A percentile compares a stretch with the other conserved stretches of the same genome.
Evolutionary conservation across 1,140 invertebrate species (phyloP).

Genomic region (Ooceraea biroi): DNA sequence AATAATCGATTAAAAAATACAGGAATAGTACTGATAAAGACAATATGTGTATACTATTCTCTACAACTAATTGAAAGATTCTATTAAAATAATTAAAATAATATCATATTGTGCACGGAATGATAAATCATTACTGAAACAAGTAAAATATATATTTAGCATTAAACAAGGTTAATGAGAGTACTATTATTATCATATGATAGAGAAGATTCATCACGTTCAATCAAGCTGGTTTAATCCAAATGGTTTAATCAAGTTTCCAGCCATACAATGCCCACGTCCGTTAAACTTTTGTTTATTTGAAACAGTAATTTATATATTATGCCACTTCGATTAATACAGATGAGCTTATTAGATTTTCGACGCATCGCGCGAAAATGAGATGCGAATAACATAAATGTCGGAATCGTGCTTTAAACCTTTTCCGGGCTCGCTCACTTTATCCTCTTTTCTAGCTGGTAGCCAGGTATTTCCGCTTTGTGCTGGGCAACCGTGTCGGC

Average conservation of each 20-base stretch:
- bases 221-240: no score
- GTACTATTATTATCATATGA: slow-evolving; percentile 18
- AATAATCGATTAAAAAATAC: background rate
- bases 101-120: no score
- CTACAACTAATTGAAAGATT: no score
- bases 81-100: no score
- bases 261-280: slow-evolving; percentile 8
- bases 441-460: slow-evolving; percentile 65
- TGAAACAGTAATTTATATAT: slow-evolving; percentile 16
- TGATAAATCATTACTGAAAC: no score
- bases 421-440: slow-evolving; percentile 60
- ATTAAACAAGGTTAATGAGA: slow-evolving; percentile 17
- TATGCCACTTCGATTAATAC: slow-evolving; percentile 33
- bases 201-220: background rate
- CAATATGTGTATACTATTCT: no score
- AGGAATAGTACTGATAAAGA: no score
- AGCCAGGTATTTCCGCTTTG: slow-evolving; percentile 76
- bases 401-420: slow-evolving; percentile 53
- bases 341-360: slow-evolving; percentile 43
- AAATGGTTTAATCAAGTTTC: slow-evolving; percentile 17
- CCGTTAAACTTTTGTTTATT: slow-evolving; percentile 37
- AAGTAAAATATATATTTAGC: slow-evolving; percentile 38
- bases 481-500: slow-evolving; percentile 72
- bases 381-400: slow-evolving; percentile 54
- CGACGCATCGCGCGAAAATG: slow-evolving; percentile 36